Evolutionary conservation across 1,140 invertebrate species (phyloP).

Genomic region (Bombus impatiens): DNA sequence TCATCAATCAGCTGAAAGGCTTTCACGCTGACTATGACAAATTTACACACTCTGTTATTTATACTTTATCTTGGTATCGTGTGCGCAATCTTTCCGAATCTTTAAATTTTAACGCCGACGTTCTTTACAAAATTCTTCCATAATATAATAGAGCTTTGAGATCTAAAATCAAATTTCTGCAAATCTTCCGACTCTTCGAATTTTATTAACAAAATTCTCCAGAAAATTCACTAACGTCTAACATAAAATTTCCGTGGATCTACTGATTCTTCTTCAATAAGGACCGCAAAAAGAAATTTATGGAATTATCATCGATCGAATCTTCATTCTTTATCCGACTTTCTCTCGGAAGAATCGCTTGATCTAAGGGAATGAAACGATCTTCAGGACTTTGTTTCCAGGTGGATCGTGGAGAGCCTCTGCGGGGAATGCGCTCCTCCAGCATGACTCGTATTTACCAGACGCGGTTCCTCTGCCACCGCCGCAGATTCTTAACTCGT

Average conservation of each 20-base stretch:
- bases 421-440: constrained; percentile 72
- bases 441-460: constrained; percentile 75
- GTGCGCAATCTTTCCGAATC: background rate
- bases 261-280: background rate
- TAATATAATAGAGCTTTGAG: too few species aligned
- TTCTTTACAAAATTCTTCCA: too few species aligned
- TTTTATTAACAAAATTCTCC: background rate
- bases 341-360: background rate
- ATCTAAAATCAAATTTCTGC: background rate
- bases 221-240: too few species aligned
- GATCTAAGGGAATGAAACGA: background rate
- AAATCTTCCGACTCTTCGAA: background rate
- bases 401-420: constrained; percentile 63
- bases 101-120: background rate
- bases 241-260: background rate
- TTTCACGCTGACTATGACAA: background rate
- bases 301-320: background rate
- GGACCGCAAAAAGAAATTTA: background rate
- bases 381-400: constrained; percentile 8
- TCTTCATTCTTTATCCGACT: background rate
- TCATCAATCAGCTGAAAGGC: too few species aligned
- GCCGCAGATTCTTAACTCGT: constrained; percentile 62
- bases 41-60: background rate
- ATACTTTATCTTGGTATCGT: too few species aligned
- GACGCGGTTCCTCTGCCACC: constrained; percentile 60